Conservation (phyloP, 2,797 vertebrate species). For the Heterohyrax brucei region DNA sequence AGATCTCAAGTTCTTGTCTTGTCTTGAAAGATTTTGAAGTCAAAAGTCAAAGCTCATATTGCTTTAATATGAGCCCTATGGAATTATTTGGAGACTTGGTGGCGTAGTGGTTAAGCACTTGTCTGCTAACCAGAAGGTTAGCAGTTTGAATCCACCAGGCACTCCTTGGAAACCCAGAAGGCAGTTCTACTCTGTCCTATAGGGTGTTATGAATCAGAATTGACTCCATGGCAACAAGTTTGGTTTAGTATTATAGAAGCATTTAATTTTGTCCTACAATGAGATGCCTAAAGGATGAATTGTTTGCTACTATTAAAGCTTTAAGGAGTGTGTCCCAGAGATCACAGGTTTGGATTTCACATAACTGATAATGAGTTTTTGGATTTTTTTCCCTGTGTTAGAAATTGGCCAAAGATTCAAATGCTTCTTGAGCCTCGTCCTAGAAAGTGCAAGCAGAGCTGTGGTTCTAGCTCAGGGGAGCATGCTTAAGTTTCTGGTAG, state of each 20-base stretch:
- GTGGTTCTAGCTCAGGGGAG: not conserved
- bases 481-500: not conserved
- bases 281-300: slow-evolving; percentile 25
- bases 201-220: too few relatives aligned
- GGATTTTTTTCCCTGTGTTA: not conserved
- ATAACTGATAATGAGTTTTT: not conserved
- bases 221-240: too few relatives aligned
- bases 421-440: slow-evolving; percentile 27
- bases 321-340: not conserved
- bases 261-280: not conserved
- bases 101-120: too few relatives aligned
- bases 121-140: too few relatives aligned
- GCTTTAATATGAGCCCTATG: slow-evolving; percentile 9
- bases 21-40: slow-evolving; percentile 63
- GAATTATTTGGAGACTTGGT: too few relatives aligned
- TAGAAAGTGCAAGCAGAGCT: not conserved
- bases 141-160: too few relatives aligned
- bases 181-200: too few relatives aligned
- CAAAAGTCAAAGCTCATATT: slow-evolving; percentile 24
- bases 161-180: too few relatives aligned
- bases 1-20: slow-evolving; percentile 42
- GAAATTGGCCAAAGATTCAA: slow-evolving; percentile 41
- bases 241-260: slow-evolving; percentile 7
- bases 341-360: not conserved
- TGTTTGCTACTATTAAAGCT: slow-evolving; percentile 25